These are phyloP conservation scores for Pseudonaja textilis DNA, from an alignment of 2,113 vertebrate genomes.

Conservation along the genomic window DNA sequence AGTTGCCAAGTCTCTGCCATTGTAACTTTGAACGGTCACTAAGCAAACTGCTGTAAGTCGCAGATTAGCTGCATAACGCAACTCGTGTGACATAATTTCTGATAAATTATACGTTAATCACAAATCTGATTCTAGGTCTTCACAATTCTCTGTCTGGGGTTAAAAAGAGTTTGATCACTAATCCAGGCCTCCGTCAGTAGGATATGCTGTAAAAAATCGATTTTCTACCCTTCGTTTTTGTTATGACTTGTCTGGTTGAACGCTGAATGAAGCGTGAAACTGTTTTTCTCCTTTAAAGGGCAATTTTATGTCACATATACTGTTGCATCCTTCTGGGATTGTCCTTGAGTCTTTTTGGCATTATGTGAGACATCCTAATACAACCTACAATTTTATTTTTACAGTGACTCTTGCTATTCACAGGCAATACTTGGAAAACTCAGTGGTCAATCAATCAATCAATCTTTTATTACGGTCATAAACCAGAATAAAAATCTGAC, in stretches of 20 bases:
- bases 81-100: background rate
- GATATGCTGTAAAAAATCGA: background rate
- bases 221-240: background rate
- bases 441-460: background rate
- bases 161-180: background rate
- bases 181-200: background rate
- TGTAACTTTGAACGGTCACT: too few species aligned
- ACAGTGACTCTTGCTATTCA: background rate
- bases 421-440: background rate
- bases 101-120: background rate
- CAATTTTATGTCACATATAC: background rate
- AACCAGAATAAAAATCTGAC: background rate
- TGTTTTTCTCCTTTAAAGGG: background rate
- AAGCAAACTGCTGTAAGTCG: too few species aligned
- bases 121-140: background rate
- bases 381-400: background rate
- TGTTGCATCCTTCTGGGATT: background rate
- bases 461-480: too few species aligned
- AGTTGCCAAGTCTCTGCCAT: too few species aligned
- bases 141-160: background rate
- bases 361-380: background rate
- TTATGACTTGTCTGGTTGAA: background rate
- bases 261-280: background rate
- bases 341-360: background rate
- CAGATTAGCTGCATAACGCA: too few species aligned